Evolutionary conservation across 1,140 invertebrate species (phyloP), one percentile per base, ranked within the genome.

Genomic region (Pseudomyrmex gracilis): DNA sequence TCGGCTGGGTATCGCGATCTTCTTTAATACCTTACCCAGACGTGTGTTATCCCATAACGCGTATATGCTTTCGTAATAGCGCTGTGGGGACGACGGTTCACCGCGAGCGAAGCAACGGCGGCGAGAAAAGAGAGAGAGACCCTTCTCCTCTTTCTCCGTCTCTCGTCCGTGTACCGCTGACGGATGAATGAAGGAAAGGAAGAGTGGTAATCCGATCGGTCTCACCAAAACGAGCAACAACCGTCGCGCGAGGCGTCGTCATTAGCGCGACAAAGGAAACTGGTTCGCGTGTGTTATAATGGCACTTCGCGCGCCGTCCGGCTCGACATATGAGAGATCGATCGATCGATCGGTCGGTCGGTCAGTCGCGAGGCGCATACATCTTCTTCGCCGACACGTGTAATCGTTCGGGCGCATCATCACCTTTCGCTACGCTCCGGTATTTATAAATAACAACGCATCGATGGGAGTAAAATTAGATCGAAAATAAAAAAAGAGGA

Each of bases 191-290:
- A 80, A 80, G 66, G 76, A 80, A 80, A 80, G 76, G 76, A 80
- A 80, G 76, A 80, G 76, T 80, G 70, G 76, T 80, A 80, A 80
- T 80, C 53, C 76, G 76, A 80, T 80, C 64, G 66, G 66, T 66
- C 76, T 80, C 57, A 70, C 66, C 66, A 60, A 80, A 80, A 80
- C 76, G 76, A 70, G 76, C 74, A 78, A 78, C 64, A 45, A 78
- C 13, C 64, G 76, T 57, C 43, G 15, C 64, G 53, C 20, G 15
- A 13, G 82, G 74, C 76, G 71, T 58, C 76, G 76, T 80, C 66
- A 71, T 80, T 80, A 80, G 66, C 76, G 76, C 76, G 76, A 80
- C 76, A 80, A 80, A 80, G 76, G 66, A 70, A 80, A 80, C 64
- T 80, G 76, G 76, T 80, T 80, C 76, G 76, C 76, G 66, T 51